Base-by-base conservation (phyloP, 2,888 invertebrate species). In the Microctonus brassicae region DNA sequence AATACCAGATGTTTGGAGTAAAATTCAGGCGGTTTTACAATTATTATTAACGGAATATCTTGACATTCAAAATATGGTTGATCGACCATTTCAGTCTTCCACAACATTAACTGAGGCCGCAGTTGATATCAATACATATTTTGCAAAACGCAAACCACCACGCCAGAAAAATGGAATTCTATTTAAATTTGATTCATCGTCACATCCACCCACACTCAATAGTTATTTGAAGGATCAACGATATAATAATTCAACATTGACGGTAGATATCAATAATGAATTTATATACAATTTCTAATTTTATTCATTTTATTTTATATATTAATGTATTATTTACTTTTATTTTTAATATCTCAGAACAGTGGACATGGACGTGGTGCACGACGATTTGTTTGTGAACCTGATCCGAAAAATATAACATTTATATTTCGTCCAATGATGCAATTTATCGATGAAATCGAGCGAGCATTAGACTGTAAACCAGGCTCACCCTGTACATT, bases 11-110 rank as follows among this genome's bases (percentile, higher is more conserved):
- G 96, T 95, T 78, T 97, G 97, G 97, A 92, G 93, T 53, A 94
- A 95, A 80, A 94, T 96, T 42, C 97, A 97, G 87, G 93, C 93
- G 84, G 95, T 96, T 81, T 95, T 96, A 58, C 95, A 97, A 88
- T 89, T 95, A 6, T 89, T 97, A 10, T 88, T 97, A 36, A 94
- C 94, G 20, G 96, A 96, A 83, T 97, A 97, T 87, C 88, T 97
- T 78, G 95, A 97, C 84, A 94, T 97, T 68, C 94, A 94, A 87
- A 95, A 94, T 86, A 92, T 93, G 76, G 90, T 91, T 34, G 90
- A 92, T 39, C 92, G 93, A n/a, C 85, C 88, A 13, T 88, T 88
- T 68, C 88, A 88, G 73, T 78, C 90, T 88, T 75, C 90, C 88
- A 80, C 90, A 87, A 76, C 86, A 82, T 78, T 86, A 33, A 82